A percentile compares a stretch with the other conserved stretches of the same genome.
phyloP scores from a whole-genome alignment of 2,888 invertebrate species.

The Capitulum mitella region DNA sequence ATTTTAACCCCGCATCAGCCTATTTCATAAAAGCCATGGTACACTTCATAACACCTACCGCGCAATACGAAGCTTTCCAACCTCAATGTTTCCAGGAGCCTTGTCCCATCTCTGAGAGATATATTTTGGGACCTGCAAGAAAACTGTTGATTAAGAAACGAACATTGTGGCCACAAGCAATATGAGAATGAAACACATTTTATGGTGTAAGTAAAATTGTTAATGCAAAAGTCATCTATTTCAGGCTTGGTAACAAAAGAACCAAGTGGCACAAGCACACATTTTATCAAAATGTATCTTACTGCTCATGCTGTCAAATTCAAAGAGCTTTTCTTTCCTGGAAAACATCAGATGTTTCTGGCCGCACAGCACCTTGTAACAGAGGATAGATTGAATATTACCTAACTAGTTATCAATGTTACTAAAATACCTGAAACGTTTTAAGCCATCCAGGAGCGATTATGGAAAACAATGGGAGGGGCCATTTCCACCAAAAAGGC shows the following conservation, averaged over 20 bases:
- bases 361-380: too few relatives aligned
- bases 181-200: too few relatives aligned
- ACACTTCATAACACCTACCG: slow-evolving; percentile 40
- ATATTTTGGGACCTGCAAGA: slow-evolving; percentile 70
- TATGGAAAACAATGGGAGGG: background rate
- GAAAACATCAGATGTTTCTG: too few relatives aligned
- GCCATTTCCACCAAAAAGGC: background rate
- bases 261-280: background rate
- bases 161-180: too few relatives aligned
- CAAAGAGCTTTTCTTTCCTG: too few relatives aligned
- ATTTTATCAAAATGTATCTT: background rate
- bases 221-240: too few relatives aligned
- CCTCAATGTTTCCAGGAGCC: slow-evolving; percentile 81
- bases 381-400: too few relatives aligned
- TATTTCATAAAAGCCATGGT: too few relatives aligned
- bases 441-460: background rate
- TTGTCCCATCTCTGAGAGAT: slow-evolving; percentile 92
- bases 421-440: background rate
- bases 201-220: too few relatives aligned
- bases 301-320: background rate
- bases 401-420: too few relatives aligned
- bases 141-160: background rate
- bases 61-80: slow-evolving; percentile 78
- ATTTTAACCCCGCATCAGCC: too few relatives aligned
- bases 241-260: background rate